These are phyloP conservation scores for Leuciscus idus DNA, from an alignment of 2,113 vertebrate species.

Conservation along the genomic window DNA sequence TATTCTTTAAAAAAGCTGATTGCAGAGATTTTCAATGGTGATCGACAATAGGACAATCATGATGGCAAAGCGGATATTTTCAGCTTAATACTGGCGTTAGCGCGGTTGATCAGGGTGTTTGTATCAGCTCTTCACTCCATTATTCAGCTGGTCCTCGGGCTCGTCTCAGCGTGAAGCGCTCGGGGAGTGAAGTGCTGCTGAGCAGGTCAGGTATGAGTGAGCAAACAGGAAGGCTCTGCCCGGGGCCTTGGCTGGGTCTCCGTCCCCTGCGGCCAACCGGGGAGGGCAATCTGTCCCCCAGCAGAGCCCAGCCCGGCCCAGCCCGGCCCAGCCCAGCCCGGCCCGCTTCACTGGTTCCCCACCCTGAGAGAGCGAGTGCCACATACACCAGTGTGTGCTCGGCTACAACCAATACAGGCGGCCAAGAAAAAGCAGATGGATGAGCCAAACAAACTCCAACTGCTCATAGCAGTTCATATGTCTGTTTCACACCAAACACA, in stretches of 20 bases:
- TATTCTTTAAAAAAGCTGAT: background rate
- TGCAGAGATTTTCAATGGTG: background rate
- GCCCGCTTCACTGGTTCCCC: slow-evolving; percentile 69
- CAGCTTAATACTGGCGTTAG: background rate
- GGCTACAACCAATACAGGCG: slow-evolving; percentile 7
- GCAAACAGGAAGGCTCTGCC: slow-evolving; percentile 78
- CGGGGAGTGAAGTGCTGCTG: slow-evolving; percentile 60
- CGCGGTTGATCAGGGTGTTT: background rate
- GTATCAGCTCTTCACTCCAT: background rate
- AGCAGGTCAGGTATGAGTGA: slow-evolving; percentile 74
- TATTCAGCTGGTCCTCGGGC: slow-evolving; percentile 30
- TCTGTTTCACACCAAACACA: slow-evolving; percentile 17
- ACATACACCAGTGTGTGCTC: slow-evolving; percentile 24
- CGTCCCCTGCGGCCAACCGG: slow-evolving; percentile 72
- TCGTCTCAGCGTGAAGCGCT: slow-evolving; percentile 25
- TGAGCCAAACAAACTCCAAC: slow-evolving; percentile 23
- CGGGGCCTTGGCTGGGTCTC: slow-evolving; percentile 73
- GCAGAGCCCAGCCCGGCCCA: slow-evolving; percentile 61
- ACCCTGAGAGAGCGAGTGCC: slow-evolving; percentile 66
- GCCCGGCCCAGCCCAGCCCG: slow-evolving; percentile 37
- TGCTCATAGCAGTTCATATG: slow-evolving; percentile 22
- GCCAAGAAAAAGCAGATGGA: slow-evolving; percentile 51
- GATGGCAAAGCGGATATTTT: background rate
- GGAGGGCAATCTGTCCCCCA: slow-evolving; percentile 81
- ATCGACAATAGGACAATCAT: background rate